Evolutionary conservation across 30 jellyfish, hydroid and myxozoan species (phyloP).

Genomic region (Aurelia coerulea): DNA sequence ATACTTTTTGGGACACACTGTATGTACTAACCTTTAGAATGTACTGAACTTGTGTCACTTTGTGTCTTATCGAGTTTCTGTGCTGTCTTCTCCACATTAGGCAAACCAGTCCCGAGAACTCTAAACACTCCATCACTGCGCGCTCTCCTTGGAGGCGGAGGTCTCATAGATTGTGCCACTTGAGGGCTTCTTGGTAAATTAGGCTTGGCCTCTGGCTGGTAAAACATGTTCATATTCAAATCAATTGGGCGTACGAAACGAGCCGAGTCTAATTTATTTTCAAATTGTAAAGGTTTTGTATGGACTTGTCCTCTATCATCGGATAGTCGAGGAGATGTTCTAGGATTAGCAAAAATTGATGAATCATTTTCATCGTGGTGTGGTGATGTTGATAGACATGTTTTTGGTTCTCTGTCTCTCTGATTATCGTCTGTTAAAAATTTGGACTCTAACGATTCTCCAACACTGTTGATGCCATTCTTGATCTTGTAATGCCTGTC

Average conservation of each 20-base stretch:
- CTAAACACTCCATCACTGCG: slow-evolving; percentile 48
- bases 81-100: neutral
- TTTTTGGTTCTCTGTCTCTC: too few species aligned
- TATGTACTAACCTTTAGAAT: too few species aligned
- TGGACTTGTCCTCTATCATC: neutral
- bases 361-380: too few species aligned
- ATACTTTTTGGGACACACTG: too few species aligned
- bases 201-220: slow-evolving; percentile 1
- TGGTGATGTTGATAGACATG: neutral
- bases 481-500: neutral
- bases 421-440: too few species aligned
- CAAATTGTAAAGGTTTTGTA: neutral
- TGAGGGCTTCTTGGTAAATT: slow-evolving; percentile 5
- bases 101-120: neutral
- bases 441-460: neutral
- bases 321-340: neutral
- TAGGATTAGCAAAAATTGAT: neutral
- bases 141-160: slow-evolving; percentile 47
- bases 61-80: slow-evolving; percentile 26
- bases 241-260: neutral
- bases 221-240: neutral
- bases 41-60: slow-evolving; percentile 30
- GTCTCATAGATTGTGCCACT: slow-evolving; percentile 12
- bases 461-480: neutral
- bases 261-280: too few species aligned